These are phyloP conservation scores for Sinohyriopsis cumingii DNA, from an alignment of 2,888 invertebrate genomes.

Conservation along the genomic window DNA sequence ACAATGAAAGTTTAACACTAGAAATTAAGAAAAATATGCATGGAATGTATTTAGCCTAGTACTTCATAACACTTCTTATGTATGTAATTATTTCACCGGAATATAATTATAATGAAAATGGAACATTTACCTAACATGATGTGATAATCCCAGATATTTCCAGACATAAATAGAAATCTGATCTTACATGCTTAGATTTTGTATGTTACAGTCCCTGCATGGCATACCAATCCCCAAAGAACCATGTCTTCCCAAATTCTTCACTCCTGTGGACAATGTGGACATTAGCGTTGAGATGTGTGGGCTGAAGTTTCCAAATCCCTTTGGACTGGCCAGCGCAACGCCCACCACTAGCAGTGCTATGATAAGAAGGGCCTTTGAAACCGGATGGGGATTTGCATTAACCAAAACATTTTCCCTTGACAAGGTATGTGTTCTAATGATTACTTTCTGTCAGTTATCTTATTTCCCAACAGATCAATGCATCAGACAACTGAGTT, in stretches of 20 bases:
- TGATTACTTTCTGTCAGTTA: no score
- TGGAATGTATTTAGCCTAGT: no score
- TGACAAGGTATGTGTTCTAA: slow-evolving; percentile 82
- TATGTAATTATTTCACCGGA: no score
- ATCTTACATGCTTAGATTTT: background rate
- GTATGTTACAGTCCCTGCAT: slow-evolving; percentile 46
- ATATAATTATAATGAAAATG: no score
- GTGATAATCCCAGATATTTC: no score
- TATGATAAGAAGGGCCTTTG: slow-evolving; percentile 95
- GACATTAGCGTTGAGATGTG: slow-evolving; percentile 95
- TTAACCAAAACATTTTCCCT: slow-evolving; percentile 97
- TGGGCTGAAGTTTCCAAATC: slow-evolving; percentile 94
- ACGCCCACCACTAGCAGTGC: slow-evolving; percentile 94
- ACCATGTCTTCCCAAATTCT: slow-evolving; percentile 90
- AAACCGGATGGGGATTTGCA: slow-evolving; percentile 98
- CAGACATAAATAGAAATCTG: no score
- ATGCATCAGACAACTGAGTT: no score
- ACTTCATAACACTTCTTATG: no score
- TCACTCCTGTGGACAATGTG: slow-evolving; percentile 92
- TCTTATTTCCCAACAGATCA: no score
- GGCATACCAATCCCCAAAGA: slow-evolving; percentile 74
- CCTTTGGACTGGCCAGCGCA: slow-evolving; percentile 97
- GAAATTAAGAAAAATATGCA: no score
- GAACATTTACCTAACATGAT: no score
- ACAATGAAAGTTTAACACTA: no score